phyloP scores from a whole-genome alignment of 64 coral and sea anemone genomes.

The Stylophora pistillata region DNA sequence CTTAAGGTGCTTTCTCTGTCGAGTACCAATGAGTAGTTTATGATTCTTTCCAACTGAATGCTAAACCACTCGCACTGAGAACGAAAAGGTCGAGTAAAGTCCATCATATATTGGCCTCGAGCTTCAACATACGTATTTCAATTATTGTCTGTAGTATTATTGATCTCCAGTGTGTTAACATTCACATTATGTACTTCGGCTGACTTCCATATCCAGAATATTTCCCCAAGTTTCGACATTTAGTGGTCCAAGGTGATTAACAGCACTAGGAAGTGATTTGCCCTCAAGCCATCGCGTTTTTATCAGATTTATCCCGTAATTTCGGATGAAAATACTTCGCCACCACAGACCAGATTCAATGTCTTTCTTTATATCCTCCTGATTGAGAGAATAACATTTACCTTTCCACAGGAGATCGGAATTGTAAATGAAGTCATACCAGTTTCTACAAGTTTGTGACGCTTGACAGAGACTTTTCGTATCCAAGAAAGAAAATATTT shows the following conservation, averaged over 20 bases:
- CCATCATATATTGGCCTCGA: too few relatives aligned
- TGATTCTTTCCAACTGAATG: too few relatives aligned
- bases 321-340: constrained; percentile 67
- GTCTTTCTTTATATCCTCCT: constrained; percentile 31
- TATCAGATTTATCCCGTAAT: constrained; percentile 68
- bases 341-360: constrained; percentile 61
- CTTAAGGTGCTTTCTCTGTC: too few relatives aligned
- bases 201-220: constrained; percentile 83
- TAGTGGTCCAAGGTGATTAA: constrained; percentile 60
- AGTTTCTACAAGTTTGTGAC: constrained; percentile 60
- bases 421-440: constrained; percentile 67
- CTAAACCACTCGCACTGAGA: too few relatives aligned
- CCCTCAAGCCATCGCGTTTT: constrained; percentile 82
- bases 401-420: constrained; percentile 74
- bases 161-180: neutral
- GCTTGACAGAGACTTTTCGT: constrained; percentile 79
- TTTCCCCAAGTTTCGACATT: constrained; percentile 76
- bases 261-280: constrained; percentile 54
- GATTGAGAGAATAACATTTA: constrained; percentile 62
- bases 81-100: too few relatives aligned
- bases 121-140: too few relatives aligned
- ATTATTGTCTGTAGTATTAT: too few relatives aligned
- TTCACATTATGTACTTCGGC: constrained; percentile 21
- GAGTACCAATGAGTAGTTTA: too few relatives aligned
- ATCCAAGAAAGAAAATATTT: constrained; percentile 73